Conservation (phyloP, 2,888 invertebrate species). For the Stenichneumon culpator region DNA sequence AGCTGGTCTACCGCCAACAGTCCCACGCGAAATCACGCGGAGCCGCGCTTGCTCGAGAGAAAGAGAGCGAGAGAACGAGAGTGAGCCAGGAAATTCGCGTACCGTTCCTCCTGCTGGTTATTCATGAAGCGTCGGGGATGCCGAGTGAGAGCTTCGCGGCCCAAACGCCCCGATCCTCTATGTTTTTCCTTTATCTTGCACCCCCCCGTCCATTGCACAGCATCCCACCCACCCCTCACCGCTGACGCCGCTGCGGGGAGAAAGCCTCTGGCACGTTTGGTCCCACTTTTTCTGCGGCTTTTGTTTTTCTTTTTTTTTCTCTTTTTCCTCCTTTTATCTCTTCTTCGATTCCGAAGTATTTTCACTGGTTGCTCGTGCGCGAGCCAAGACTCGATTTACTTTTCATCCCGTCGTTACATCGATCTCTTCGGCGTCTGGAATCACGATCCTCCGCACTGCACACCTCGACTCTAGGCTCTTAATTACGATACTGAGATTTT, state of each 20-base stretch:
- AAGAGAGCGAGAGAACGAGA: constrained; percentile 22
- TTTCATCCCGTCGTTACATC: neutral
- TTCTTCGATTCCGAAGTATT: constrained; percentile 48
- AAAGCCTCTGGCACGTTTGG: constrained; percentile 60
- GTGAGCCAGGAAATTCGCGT: constrained; percentile 46
- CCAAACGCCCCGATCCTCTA: constrained; percentile 36
- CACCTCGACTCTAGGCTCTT: constrained; percentile 72
- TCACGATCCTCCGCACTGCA: constrained; percentile 29
- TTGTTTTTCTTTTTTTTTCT: constrained; percentile 14
- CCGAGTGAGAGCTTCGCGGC: constrained; percentile 39
- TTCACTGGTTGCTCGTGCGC: constrained; percentile 44
- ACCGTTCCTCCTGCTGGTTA: constrained; percentile 39
- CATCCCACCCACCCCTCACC: constrained; percentile 21
- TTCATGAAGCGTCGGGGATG: constrained; percentile 63
- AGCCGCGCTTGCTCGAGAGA: constrained; percentile 71
- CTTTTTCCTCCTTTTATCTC: constrained; percentile 17
- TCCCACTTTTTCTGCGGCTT: constrained; percentile 12
- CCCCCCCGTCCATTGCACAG: neutral
- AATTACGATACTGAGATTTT: constrained; percentile 78
- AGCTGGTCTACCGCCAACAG: constrained; percentile 84
- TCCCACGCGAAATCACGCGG: constrained; percentile 84
- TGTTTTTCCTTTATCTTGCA: constrained; percentile 44
- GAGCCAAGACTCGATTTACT: constrained; percentile 41
- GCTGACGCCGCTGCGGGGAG: constrained; percentile 20
- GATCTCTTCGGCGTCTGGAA: neutral